These are phyloP conservation scores for Napeogenes sylphis DNA, from an alignment of 2,888 invertebrate genomes.

Conservation along the genomic window DNA sequence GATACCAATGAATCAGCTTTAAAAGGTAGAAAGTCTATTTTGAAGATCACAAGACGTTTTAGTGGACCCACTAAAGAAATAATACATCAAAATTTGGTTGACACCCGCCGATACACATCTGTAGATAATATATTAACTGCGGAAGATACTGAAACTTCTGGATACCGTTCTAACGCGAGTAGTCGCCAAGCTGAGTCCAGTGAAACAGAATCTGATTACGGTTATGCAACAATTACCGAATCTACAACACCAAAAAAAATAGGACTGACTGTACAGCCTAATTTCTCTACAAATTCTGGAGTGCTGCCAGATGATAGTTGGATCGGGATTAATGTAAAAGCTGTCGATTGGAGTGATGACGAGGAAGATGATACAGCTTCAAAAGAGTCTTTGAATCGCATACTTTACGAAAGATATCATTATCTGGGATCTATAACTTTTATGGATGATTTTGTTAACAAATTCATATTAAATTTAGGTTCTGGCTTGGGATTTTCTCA, in stretches of 20 bases:
- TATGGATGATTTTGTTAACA: constrained; percentile 82
- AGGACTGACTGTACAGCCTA: constrained; percentile 58
- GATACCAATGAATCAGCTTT: constrained; percentile 37
- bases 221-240: constrained; percentile 80
- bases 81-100: constrained; percentile 33
- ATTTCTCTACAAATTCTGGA: constrained; percentile 61
- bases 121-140: constrained; percentile 45
- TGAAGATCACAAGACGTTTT: constrained; percentile 51
- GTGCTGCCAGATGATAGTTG: constrained; percentile 75
- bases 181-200: constrained; percentile 65
- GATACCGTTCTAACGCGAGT: constrained; percentile 73
- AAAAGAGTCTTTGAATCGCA: constrained; percentile 50
- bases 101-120: constrained; percentile 31
- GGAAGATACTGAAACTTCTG: constrained; percentile 74
- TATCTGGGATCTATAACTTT: constrained; percentile 82
- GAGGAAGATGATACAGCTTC: constrained; percentile 53
- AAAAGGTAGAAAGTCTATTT: constrained; percentile 59
- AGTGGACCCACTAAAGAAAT: constrained; percentile 47
- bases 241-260: constrained; percentile 78
- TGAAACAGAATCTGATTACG: constrained; percentile 79
- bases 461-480: constrained; percentile 80
- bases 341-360: constrained; percentile 62
- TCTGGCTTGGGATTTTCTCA: constrained; percentile 76
- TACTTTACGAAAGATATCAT: constrained; percentile 64
- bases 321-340: constrained; percentile 61